A percentile compares a stretch with the other conserved stretches of the same genome.
These are phyloP conservation scores for Seriola rivoliana DNA, from an alignment of 2,113 vertebrate species.

Conservation along the genomic window DNA sequence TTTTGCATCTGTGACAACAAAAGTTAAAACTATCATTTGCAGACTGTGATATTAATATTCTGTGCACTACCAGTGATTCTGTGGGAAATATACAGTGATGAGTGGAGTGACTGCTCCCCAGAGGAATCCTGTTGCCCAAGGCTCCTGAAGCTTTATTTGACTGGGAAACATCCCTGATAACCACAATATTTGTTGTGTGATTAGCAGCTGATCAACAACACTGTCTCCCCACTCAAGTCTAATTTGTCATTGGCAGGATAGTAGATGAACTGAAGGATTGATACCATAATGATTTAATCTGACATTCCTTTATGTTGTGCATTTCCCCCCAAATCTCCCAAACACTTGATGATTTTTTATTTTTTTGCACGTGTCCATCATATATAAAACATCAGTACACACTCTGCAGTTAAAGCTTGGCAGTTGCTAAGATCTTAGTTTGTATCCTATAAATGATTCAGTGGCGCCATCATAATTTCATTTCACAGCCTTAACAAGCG, in stretches of 20 bases:
- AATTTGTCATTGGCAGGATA: conserved; percentile 6
- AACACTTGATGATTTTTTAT: background rate
- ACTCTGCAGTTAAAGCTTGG: background rate
- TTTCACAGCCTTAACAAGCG: conserved; percentile 14
- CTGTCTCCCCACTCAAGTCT: background rate
- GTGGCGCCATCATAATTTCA: conserved; percentile 20
- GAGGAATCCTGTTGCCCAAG: background rate
- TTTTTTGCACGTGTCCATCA: background rate
- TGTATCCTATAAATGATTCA: conserved; percentile 47
- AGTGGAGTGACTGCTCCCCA: background rate
- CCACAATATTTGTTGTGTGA: background rate
- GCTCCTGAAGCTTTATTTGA: background rate
- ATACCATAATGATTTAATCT: conserved; percentile 14
- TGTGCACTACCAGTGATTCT: background rate
- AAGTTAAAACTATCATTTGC: background rate
- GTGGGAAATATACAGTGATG: background rate
- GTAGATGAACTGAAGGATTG: background rate
- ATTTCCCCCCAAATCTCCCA: conserved; percentile 4
- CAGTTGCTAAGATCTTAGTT: conserved; percentile 33
- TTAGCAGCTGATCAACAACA: background rate
- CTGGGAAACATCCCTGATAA: background rate
- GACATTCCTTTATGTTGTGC: conserved; percentile 1
- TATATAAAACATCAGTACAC: conserved; percentile 31
- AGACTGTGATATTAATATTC: background rate
- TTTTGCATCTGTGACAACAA: conserved; percentile 1